Evolutionary conservation across 2,888 invertebrate species (phyloP).

Genomic region (Lasioglossum vierecki): DNA sequence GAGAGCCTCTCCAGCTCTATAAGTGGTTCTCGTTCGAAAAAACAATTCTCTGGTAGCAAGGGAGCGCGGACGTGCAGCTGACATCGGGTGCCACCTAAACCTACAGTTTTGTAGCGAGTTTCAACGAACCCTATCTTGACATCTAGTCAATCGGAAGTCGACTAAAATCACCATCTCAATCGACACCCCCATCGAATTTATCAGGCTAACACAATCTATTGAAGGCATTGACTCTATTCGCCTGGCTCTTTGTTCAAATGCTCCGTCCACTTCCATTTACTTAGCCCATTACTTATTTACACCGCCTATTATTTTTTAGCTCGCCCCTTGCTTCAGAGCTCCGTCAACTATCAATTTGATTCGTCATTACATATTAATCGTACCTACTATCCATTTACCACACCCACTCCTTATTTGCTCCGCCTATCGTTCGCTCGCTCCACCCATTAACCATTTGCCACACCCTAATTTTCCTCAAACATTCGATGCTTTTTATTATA

Average conservation of each 20-base stretch:
- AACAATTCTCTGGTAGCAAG: background rate
- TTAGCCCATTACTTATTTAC: background rate
- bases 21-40: background rate
- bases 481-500: background rate
- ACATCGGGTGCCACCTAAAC: background rate
- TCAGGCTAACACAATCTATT: background rate
- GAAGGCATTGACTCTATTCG: background rate
- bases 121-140: background rate
- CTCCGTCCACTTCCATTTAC: background rate
- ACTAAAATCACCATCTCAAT: slow-evolving; percentile 19
- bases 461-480: background rate
- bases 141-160: background rate
- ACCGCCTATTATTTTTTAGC: background rate
- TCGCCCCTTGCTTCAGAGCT: background rate
- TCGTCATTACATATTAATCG: background rate
- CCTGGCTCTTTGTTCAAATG: background rate
- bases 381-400: background rate
- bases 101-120: slow-evolving; percentile 4
- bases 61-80: background rate
- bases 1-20: background rate
- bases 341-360: background rate
- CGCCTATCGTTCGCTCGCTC: background rate
- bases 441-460: background rate
- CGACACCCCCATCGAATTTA: background rate
- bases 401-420: background rate